phyloP scores from a whole-genome alignment of 2,888 invertebrate genomes.

The Alitta virens region DNA sequence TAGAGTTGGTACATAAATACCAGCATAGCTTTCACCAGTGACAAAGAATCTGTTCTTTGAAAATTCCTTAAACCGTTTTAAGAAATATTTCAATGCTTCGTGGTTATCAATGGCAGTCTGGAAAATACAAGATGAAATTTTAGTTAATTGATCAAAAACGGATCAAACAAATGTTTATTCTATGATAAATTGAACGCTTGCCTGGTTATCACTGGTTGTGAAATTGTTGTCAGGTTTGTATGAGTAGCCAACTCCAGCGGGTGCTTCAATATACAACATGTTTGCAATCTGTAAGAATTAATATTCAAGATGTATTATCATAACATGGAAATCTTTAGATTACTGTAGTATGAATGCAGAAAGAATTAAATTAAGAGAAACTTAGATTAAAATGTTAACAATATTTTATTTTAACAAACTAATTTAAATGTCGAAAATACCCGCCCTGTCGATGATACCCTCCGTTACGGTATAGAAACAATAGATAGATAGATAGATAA shows the following conservation, averaged over 20 bases:
- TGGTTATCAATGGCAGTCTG: conserved; percentile 59
- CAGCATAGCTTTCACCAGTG: conserved; percentile 61
- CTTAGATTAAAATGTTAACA: too few relatives aligned
- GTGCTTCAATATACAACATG: conserved; percentile 60
- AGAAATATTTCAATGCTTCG: conserved; percentile 59
- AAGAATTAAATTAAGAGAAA: too few relatives aligned
- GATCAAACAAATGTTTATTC: too few relatives aligned
- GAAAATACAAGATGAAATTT: not conserved
- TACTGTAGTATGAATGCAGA: too few relatives aligned
- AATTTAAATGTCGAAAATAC: too few relatives aligned
- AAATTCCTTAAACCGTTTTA: conserved; percentile 57
- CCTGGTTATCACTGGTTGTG: conserved; percentile 52
- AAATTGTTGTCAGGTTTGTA: conserved; percentile 57
- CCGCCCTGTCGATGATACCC: too few relatives aligned
- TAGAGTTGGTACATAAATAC: conserved; percentile 60
- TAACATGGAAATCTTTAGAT: too few relatives aligned
- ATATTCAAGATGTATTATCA: too few relatives aligned
- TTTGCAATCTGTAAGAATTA: conserved; percentile 58
- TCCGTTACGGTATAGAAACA: too few relatives aligned
- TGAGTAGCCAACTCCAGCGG: conserved; percentile 61
- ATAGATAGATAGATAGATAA: too few relatives aligned
- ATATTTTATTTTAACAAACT: too few relatives aligned
- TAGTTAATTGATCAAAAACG: too few relatives aligned
- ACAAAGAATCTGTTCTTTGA: conserved; percentile 57
- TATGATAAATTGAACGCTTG: not conserved